Conservation (phyloP, 2,888 invertebrate species). For the Synanthedon vespiformis region DNA sequence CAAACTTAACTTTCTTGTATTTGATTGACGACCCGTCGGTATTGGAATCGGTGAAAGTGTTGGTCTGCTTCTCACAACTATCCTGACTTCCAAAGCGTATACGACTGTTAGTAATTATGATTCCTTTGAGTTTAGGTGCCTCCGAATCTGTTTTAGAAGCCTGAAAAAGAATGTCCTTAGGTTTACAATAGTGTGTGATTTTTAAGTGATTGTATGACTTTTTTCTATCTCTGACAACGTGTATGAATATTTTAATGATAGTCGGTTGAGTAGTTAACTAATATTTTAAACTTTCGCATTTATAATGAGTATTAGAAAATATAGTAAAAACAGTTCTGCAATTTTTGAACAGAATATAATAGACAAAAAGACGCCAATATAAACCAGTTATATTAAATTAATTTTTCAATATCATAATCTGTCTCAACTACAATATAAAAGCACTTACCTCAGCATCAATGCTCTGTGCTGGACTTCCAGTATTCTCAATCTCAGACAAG, state of each 20-base stretch:
- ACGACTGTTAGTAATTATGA: constrained; percentile 39
- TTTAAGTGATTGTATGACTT: no score
- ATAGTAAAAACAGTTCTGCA: no score
- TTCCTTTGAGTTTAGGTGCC: constrained; percentile 50
- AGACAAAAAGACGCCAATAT: no score
- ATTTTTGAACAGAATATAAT: no score
- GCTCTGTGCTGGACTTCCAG: constrained; percentile 45
- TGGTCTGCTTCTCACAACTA: constrained; percentile 52
- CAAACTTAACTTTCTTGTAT: constrained; percentile 51
- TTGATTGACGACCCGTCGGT: constrained; percentile 35
- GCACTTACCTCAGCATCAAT: constrained; percentile 34
- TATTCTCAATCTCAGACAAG: constrained; percentile 55
- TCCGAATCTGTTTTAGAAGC: constrained; percentile 36
- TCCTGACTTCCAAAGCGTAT: constrained; percentile 46
- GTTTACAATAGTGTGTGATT: no score
- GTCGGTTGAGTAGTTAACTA: no score
- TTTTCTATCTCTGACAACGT: no score
- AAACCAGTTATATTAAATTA: no score
- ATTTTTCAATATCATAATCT: no score
- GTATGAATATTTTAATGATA: no score
- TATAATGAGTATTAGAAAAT: no score
- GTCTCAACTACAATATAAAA: background rate
- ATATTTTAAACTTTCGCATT: no score
- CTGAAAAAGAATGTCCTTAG: constrained; percentile 14
- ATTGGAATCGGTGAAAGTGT: constrained; percentile 35